Percentiles rank a stretch among this genome's conserved stretches.
phyloP scores from a whole-genome alignment of 92 coral and sea anemone species.

The Porites rus region DNA sequence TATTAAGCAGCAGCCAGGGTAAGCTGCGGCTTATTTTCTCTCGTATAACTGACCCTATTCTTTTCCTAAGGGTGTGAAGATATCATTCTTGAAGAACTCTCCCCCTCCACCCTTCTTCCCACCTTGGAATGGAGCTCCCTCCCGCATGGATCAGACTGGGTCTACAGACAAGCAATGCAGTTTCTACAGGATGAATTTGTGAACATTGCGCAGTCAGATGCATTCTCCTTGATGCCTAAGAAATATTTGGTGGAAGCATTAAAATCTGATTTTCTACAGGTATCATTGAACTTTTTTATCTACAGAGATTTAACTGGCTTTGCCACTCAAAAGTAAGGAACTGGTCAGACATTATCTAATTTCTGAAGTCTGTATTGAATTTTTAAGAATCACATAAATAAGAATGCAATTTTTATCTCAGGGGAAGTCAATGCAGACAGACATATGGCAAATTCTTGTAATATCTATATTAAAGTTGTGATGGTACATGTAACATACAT shows the following conservation, averaged over 20 bases:
- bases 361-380: too few species aligned
- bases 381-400: too few species aligned
- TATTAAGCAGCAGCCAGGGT: too few species aligned
- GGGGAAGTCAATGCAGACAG: too few species aligned
- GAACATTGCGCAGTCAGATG: slow-evolving; percentile 86
- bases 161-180: slow-evolving; percentile 91
- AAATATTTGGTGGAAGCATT: slow-evolving; percentile 82
- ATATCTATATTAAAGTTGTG: too few species aligned
- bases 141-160: slow-evolving; percentile 96
- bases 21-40: not conserved
- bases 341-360: too few species aligned
- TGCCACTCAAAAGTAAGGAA: too few species aligned
- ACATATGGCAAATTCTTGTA: too few species aligned
- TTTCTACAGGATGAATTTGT: slow-evolving; percentile 90
- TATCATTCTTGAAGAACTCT: slow-evolving; percentile 88
- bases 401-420: too few species aligned
- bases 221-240: slow-evolving; percentile 79
- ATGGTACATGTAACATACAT: too few species aligned
- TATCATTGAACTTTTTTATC: slow-evolving; percentile 1
- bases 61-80: slow-evolving; percentile 88
- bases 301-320: too few species aligned
- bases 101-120: slow-evolving; percentile 77
- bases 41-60: not conserved
- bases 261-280: slow-evolving; percentile 97
- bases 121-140: slow-evolving; percentile 93